phyloP scores from a whole-genome alignment of 37 sponge, comb jelly and placozoan genomes.

The Beroe forskalii region DNA sequence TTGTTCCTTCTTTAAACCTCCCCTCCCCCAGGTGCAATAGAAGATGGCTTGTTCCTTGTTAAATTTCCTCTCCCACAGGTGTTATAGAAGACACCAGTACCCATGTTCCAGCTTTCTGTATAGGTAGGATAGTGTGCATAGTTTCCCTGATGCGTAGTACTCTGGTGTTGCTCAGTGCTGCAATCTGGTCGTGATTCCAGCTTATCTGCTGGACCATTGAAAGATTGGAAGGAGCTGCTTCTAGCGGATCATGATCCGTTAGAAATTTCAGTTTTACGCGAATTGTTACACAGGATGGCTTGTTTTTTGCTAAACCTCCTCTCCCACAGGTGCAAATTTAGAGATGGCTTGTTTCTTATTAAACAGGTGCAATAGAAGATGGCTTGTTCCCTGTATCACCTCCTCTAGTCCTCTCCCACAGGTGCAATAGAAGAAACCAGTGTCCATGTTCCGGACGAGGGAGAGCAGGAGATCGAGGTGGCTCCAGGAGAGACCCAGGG shows the following conservation, averaged over 20 bases:
- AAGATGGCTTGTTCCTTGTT: too few relatives aligned
- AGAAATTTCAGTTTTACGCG: too few relatives aligned
- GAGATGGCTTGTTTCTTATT: background rate
- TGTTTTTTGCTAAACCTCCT: background rate
- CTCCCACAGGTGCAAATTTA: background rate
- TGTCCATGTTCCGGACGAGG: slow-evolving; percentile 1
- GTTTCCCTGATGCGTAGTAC: too few relatives aligned
- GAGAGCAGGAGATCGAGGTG: slow-evolving; percentile 38
- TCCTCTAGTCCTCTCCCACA: background rate
- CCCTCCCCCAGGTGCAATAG: background rate
- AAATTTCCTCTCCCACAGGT: slow-evolving; percentile 1
- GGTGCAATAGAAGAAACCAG: slow-evolving; percentile 15
- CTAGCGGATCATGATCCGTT: too few relatives aligned
- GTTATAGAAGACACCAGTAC: background rate
- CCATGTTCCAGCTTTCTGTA: background rate
- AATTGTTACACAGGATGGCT: too few relatives aligned
- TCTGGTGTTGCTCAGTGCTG: too few relatives aligned
- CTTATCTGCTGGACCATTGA: too few relatives aligned
- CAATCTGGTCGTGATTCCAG: too few relatives aligned
- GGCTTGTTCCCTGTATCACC: too few relatives aligned
- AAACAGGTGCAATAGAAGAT: background rate
- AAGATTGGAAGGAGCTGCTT: too few relatives aligned
- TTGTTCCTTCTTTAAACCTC: background rate
- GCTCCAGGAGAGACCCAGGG: slow-evolving; percentile 13
- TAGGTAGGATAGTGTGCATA: too few relatives aligned